Evolutionary conservation across 2,888 invertebrate species (phyloP), one percentile per base, ranked within the genome.

Genomic region (Julus scanicus): DNA sequence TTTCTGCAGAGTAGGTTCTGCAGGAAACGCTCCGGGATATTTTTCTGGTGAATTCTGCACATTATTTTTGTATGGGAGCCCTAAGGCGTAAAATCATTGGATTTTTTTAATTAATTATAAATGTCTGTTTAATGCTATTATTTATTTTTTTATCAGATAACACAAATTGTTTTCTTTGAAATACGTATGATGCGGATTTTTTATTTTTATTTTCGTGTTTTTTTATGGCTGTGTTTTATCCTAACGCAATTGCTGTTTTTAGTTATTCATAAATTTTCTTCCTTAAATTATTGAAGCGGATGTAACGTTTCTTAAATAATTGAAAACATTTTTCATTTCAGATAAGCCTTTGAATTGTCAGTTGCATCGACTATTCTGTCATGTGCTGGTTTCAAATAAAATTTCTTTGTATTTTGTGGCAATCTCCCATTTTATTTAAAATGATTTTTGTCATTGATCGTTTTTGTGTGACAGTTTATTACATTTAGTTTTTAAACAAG

Each of bases 251-350:
- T 17, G 57, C n/a, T 57, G n/a, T n/a, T 57, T 57, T 5, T n/a
- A 17, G n/a, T 57, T 57, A n/a, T 17, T 57, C 53, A 5, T 4
- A 17, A 57, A 57, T 57, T 57, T n/a, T 57, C 57, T n/a, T n/a
- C 57, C 57, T n/a, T n/a, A 13, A 57, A 57, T 57, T 57, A 57
- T 57, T 57, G 57, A 57, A n/a, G n/a, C n/a, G 57, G 17, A 57
- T n/a, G n/a, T 57, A 57, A 57, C n/a, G 57, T 57, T 57, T n/a
- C 13, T n/a, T 57, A 57, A 57, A 57, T 57, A 57, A 57, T 57
- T 57, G 57, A 57, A 57, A 57, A 13, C 57, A n/a, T 57, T 57
- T 57, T 57, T 57, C 57, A 57, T 57, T 57, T 57, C n/a, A 57
- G 57, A 57, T 57, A 13, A 57, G 57, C 57, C n/a, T n/a, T 57